Conservation (phyloP, 2,797 vertebrate species). For the Helostoma temminkii region DNA sequence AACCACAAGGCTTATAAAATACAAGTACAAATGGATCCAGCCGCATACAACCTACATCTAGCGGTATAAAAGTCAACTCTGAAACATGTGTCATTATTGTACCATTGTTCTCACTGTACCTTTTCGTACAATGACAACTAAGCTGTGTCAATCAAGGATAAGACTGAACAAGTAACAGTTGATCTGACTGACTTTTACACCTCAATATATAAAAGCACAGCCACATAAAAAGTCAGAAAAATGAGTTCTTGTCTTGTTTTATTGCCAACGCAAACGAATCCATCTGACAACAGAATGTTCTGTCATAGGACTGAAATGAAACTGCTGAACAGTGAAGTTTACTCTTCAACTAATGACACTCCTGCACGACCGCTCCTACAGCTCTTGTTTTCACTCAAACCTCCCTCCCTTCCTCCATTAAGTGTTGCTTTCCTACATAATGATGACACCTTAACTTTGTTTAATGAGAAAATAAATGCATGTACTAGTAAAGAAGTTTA, state of each 20-base stretch:
- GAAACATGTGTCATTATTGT: no score
- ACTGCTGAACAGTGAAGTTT: constrained; percentile 13
- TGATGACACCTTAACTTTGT: neutral
- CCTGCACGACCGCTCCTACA: constrained; percentile 7
- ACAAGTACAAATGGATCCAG: neutral
- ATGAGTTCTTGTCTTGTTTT: no score
- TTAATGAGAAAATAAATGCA: neutral
- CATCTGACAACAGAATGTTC: neutral
- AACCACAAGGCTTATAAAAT: neutral
- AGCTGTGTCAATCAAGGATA: no score
- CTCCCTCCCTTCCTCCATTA: neutral
- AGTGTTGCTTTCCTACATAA: neutral
- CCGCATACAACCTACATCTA: neutral
- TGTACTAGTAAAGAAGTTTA: neutral
- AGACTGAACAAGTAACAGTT: no score
- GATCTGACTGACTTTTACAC: no score
- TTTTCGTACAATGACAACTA: no score
- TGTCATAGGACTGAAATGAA: neutral
- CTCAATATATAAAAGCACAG: no score
- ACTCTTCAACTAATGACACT: constrained; percentile 33
- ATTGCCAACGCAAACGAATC: neutral
- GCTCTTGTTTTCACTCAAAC: neutral
- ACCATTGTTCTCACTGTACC: no score
- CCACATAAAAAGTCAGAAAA: no score
- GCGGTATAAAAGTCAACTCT: no score